Conservation (phyloP, 2,797 vertebrate species). For the Fistularia tabacaria region DNA sequence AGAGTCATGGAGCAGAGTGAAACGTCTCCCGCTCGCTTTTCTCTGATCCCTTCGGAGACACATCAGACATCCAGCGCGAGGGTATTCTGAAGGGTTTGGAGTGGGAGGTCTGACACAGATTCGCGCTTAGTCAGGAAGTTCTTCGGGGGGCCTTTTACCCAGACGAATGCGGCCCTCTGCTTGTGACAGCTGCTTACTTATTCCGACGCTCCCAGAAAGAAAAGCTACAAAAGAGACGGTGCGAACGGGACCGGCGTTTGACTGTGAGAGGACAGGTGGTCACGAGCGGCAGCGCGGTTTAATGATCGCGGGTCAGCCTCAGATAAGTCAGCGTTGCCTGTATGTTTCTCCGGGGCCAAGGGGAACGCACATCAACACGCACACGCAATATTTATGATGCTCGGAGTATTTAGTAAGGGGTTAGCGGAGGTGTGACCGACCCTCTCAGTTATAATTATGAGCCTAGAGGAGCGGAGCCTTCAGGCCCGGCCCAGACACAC, state of each 20-base stretch:
- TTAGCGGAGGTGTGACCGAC: conserved; percentile 63
- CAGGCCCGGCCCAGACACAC: conserved; percentile 60
- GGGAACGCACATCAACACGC: conserved; percentile 32
- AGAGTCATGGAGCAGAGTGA: conserved; percentile 4
- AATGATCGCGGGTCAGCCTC: not conserved
- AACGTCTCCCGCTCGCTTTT: conserved; percentile 1
- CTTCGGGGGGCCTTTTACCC: not conserved
- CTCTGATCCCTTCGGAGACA: not conserved
- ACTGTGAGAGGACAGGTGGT: not conserved
- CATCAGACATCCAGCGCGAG: not conserved
- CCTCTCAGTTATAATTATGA: conserved; percentile 69
- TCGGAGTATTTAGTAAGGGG: conserved; percentile 61
- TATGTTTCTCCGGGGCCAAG: conserved; percentile 37
- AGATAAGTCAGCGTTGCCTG: too few relatives aligned
- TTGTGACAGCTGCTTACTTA: not conserved
- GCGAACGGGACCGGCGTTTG: not conserved
- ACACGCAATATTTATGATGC: conserved; percentile 56
- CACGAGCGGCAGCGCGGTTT: not conserved
- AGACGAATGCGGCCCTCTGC: too few relatives aligned
- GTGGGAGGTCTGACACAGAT: conserved; percentile 11
- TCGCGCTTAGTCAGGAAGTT: not conserved
- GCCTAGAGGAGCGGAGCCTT: conserved; percentile 67
- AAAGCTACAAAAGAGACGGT: not conserved
- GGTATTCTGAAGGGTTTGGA: not conserved
- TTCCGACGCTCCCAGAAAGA: not conserved